A percentile compares a stretch with the other conserved stretches of the same genome.
phyloP scores from a whole-genome alignment of 2,113 vertebrate species.

The Daphoenositta chrysoptera region DNA sequence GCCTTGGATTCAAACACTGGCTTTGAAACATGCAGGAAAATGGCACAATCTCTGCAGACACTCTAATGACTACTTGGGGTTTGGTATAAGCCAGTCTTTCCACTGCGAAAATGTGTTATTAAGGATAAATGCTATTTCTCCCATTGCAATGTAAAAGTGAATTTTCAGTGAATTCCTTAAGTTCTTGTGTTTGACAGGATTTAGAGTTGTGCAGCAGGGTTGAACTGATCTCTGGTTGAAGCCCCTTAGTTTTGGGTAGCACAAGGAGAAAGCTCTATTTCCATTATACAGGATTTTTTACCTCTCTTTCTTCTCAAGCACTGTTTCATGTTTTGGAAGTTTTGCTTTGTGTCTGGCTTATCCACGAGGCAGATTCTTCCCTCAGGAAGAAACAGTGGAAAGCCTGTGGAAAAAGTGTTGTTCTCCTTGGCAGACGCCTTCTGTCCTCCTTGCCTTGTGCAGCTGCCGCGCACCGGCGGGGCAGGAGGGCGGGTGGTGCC shows the following conservation, averaged over 20 bases:
- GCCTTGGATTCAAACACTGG: background rate
- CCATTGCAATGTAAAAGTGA: background rate
- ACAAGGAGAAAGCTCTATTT: background rate
- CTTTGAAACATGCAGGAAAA: background rate
- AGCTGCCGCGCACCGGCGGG: accelerated
- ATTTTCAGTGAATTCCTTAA: background rate
- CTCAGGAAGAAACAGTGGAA: background rate
- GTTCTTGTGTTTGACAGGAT: background rate
- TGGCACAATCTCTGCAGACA: background rate
- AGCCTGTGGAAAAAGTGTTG: background rate
- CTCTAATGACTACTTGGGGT: background rate
- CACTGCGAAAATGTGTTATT: background rate
- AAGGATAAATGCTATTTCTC: background rate
- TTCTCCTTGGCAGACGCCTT: background rate
- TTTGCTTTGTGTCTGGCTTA: background rate
- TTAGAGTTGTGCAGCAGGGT: background rate
- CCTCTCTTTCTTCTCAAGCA: background rate
- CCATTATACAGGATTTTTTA: background rate
- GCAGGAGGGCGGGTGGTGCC: background rate
- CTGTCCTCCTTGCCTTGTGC: background rate
- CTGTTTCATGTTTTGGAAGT: background rate
- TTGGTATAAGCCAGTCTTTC: background rate
- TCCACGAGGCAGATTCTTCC: background rate
- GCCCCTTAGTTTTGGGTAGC: background rate
- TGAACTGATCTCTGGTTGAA: background rate